Evolutionary conservation across 1,140 invertebrate genomes (phyloP).

Genomic region (Aphis gossypii): DNA sequence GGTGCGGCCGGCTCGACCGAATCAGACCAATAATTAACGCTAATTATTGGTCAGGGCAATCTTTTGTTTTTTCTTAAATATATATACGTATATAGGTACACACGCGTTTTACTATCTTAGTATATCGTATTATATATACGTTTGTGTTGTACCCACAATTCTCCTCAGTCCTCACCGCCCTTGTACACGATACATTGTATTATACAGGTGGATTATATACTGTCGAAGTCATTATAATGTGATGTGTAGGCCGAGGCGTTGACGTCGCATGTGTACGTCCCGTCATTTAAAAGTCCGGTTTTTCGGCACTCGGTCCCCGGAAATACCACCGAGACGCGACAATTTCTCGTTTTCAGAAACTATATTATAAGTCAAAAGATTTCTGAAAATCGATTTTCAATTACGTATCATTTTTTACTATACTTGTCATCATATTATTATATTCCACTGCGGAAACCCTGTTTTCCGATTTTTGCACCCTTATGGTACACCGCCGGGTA

Average conservation of each 20-base stretch:
- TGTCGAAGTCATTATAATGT: neutral
- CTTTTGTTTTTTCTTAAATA: slow-evolving; percentile 48
- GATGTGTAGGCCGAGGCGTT: neutral
- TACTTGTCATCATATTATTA: too few species aligned
- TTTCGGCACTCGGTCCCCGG: too few species aligned
- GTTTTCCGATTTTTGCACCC: neutral
- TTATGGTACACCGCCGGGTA: neutral
- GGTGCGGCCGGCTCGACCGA: slow-evolving; percentile 39
- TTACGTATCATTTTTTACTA: neutral
- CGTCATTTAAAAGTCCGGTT: neutral
- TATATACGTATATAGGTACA: neutral
- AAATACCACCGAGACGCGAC: neutral
- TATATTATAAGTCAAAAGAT: neutral
- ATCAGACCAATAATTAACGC: slow-evolving; percentile 57
- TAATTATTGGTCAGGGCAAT: slow-evolving; percentile 53
- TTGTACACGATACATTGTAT: neutral
- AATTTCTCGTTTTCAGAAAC: neutral
- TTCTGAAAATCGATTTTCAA: neutral
- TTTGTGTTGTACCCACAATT: neutral
- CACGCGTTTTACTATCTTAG: neutral
- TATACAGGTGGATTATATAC: neutral
- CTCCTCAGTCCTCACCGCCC: neutral
- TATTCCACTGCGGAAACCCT: too few species aligned
- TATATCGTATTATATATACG: too few species aligned
- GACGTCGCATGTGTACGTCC: neutral